These are phyloP conservation scores for Ptychoptera contaminata DNA, from an alignment of 2,888 invertebrate genomes.

Conservation along the genomic window DNA sequence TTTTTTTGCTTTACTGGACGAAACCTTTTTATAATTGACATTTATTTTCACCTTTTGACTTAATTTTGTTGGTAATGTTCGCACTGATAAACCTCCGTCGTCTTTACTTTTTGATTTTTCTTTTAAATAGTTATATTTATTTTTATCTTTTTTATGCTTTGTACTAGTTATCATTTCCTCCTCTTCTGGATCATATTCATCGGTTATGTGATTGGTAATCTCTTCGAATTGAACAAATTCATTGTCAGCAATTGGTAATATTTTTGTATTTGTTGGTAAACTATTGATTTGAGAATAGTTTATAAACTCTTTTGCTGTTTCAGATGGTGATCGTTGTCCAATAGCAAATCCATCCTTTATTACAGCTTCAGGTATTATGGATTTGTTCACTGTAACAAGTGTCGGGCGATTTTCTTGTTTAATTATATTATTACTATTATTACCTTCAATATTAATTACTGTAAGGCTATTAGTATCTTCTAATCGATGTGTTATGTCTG, in stretches of 20 bases:
- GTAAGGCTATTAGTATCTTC: slow-evolving; percentile 2
- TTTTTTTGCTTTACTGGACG: slow-evolving; percentile 13
- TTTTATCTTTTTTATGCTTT: slow-evolving; percentile 28
- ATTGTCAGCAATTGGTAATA: slow-evolving; percentile 28
- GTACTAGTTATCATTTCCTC: slow-evolving; percentile 17
- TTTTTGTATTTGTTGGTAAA: slow-evolving; percentile 14
- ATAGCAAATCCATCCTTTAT: not conserved
- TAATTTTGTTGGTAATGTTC: slow-evolving; percentile 27
- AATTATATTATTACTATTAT: slow-evolving; percentile 3
- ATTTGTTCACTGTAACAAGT: slow-evolving; percentile 28
- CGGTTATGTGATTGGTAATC: slow-evolving; percentile 18
- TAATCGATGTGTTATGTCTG: slow-evolving; percentile 1
- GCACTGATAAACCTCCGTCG: slow-evolving; percentile 18
- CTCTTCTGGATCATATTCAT: slow-evolving; percentile 24
- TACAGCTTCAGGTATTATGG: slow-evolving; percentile 18
- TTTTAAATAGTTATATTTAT: not conserved
- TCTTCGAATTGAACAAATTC: slow-evolving; percentile 27
- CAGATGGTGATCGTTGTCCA: slow-evolving; percentile 8
- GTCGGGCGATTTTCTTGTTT: slow-evolving; percentile 9
- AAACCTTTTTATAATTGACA: slow-evolving; percentile 26
- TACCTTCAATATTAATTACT: slow-evolving; percentile 4
- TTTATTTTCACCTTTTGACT: slow-evolving; percentile 27
- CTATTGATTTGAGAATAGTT: slow-evolving; percentile 12
- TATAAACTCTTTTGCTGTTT: slow-evolving; percentile 10
- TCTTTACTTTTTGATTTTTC: slow-evolving; percentile 4